Conservation (phyloP, 1,140 invertebrate species). For the Cherax quadricarinatus region DNA sequence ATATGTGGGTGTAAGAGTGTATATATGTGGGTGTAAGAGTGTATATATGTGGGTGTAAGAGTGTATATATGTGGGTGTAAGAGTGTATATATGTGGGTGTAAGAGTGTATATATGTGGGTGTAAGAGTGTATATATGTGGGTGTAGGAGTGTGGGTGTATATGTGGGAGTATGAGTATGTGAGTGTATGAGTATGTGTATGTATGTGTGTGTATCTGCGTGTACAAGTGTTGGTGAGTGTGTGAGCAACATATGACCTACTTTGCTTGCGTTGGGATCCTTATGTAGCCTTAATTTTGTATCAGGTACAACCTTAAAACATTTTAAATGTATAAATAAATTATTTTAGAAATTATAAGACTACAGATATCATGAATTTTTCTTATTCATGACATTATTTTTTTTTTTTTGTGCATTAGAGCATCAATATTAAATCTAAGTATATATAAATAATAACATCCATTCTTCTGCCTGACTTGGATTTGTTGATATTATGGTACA, state of each 20-base stretch:
- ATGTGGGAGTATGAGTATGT: conserved; percentile 27
- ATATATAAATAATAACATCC: too few relatives aligned
- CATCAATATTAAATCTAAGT: too few relatives aligned
- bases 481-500: too few relatives aligned
- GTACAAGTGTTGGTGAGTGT: background rate
- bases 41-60: background rate
- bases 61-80: background rate
- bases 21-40: background rate
- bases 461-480: too few relatives aligned
- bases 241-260: background rate
- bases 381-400: background rate
- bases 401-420: too few relatives aligned
- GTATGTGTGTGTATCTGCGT: conserved; percentile 13
- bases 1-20: too few relatives aligned
- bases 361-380: background rate
- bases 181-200: too few relatives aligned
- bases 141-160: background rate
- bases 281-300: background rate
- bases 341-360: background rate
- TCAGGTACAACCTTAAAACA: background rate
- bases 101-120: background rate
- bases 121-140: background rate
- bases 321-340: background rate
- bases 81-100: background rate
- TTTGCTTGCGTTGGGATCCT: too few relatives aligned